A percentile compares a stretch with the other conserved stretches of the same genome.
phyloP scores from a whole-genome alignment of 2,113 vertebrate genomes.

The Craseonycteris thonglongyai region DNA sequence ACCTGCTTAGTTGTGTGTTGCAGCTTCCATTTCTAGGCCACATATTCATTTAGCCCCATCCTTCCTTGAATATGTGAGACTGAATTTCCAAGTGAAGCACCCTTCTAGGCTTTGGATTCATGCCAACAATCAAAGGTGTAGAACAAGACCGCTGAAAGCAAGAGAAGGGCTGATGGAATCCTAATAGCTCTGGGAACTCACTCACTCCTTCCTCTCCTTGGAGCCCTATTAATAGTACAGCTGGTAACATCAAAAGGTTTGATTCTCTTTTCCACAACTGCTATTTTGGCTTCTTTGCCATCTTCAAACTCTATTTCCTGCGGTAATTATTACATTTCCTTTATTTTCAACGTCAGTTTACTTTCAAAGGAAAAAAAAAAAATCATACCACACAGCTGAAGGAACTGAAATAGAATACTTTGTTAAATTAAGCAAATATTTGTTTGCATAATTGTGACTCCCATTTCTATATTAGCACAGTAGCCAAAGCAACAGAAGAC shows the following conservation, averaged over 20 bases:
- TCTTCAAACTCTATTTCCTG: conserved; percentile 61
- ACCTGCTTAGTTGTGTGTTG: conserved; percentile 67
- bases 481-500: conserved; percentile 20
- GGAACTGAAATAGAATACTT: conserved; percentile 73
- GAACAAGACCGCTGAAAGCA: conserved; percentile 69
- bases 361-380: conserved; percentile 68
- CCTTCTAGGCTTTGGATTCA: conserved; percentile 73
- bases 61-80: conserved; percentile 73
- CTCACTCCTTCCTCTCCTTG: conserved; percentile 66
- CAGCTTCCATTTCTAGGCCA: conserved; percentile 73
- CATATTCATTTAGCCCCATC: conserved; percentile 69
- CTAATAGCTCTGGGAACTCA: conserved; percentile 73
- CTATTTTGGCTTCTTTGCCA: conserved; percentile 62
- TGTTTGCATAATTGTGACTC: conserved; percentile 57
- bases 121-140: conserved; percentile 67
- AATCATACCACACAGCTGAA: conserved; percentile 48
- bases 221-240: conserved; percentile 70
- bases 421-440: conserved; percentile 68
- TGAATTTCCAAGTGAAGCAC: conserved; percentile 75
- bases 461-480: conserved; percentile 17
- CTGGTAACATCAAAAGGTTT: conserved; percentile 70
- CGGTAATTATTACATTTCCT: conserved; percentile 75
- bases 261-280: conserved; percentile 67
- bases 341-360: conserved; percentile 69
- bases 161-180: conserved; percentile 71